These are phyloP conservation scores for Notoglanidium macrostoma DNA, from an alignment of 2,797 vertebrate genomes.

Conservation along the genomic window DNA sequence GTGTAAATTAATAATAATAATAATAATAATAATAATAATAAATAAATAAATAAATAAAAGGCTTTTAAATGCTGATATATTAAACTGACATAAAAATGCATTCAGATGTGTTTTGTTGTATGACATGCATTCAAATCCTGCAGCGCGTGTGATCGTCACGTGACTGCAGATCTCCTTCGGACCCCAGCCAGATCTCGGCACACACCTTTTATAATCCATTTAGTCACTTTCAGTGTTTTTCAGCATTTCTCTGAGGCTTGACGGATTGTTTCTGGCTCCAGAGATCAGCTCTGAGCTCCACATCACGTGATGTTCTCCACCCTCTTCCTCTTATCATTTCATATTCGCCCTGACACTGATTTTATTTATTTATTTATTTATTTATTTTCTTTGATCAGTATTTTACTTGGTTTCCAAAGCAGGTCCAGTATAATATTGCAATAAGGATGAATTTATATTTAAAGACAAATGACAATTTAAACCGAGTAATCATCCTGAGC, in stretches of 20 bases:
- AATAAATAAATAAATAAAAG: neutral
- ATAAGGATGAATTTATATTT: neutral
- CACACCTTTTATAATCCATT: neutral
- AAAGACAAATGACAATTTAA: neutral
- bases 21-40: neutral
- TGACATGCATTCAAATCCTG: neutral
- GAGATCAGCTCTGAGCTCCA: neutral
- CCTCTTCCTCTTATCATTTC: neutral
- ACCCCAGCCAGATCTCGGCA: neutral
- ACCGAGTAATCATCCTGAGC: neutral
- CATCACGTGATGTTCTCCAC: neutral
- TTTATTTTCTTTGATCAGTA: neutral
- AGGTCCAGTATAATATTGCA: neutral
- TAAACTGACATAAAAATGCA: neutral
- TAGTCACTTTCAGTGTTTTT: too few relatives aligned
- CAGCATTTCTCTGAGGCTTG: neutral
- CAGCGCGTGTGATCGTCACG: neutral
- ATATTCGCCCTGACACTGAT: neutral
- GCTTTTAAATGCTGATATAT: too few relatives aligned
- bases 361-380: neutral
- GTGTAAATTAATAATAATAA: neutral
- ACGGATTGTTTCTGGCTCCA: neutral
- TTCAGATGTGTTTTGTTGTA: neutral
- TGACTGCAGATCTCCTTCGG: neutral
- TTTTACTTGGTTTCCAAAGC: neutral